These are phyloP conservation scores for Agonopterix alstromeriana DNA, from an alignment of 2,888 invertebrate genomes.

Conservation along the genomic window DNA sequence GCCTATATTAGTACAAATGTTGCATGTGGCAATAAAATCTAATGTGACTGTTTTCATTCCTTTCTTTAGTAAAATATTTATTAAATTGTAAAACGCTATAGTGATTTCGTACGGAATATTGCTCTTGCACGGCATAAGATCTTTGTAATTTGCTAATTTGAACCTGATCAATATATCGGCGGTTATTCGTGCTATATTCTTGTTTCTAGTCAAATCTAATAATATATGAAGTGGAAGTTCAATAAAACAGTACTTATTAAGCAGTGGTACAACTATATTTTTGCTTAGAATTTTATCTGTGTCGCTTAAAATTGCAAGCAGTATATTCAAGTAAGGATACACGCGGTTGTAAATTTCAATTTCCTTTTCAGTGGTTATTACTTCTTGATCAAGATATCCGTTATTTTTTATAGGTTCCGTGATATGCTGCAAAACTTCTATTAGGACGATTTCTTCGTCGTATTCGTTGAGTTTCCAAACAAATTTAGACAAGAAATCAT, in stretches of 20 bases:
- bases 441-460: constrained; percentile 22
- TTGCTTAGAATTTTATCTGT: constrained; percentile 13
- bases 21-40: constrained; percentile 23
- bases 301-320: constrained; percentile 19
- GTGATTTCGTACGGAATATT: constrained; percentile 24
- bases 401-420: constrained; percentile 20
- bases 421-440: constrained; percentile 22
- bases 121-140: constrained; percentile 4
- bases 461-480: constrained; percentile 25
- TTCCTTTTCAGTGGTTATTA: constrained; percentile 20
- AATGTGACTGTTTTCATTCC: constrained; percentile 18
- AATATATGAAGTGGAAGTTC: background rate
- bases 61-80: constrained; percentile 18
- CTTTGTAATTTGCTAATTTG: background rate
- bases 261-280: constrained; percentile 20
- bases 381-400: constrained; percentile 15
- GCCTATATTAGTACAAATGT: constrained; percentile 21
- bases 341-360: constrained; percentile 17
- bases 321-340: constrained; percentile 14
- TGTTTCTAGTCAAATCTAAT: background rate
- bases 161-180: too few relatives aligned
- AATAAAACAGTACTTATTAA: constrained; percentile 6
- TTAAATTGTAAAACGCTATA: constrained; percentile 18
- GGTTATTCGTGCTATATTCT: background rate
- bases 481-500: constrained; percentile 24